Conservation (phyloP, 1,140 invertebrate species). For the Paramacrobiotus metropolitanus region DNA sequence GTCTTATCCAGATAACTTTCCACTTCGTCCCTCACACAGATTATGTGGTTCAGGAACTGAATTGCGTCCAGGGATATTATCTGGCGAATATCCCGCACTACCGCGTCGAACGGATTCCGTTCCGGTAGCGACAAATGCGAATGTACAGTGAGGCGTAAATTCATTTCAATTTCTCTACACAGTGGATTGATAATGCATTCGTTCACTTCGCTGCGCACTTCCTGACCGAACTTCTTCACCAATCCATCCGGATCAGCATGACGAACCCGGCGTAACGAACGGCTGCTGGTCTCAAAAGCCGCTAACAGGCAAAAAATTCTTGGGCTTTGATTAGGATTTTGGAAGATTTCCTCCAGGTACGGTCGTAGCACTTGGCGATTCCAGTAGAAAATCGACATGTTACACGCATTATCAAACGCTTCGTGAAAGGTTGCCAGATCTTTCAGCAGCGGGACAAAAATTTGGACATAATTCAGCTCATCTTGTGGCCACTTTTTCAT, state of each 20-base stretch:
- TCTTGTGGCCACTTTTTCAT: background rate
- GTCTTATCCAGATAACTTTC: constrained; percentile 80
- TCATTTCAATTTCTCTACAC: constrained; percentile 65
- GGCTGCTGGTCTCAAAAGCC: background rate
- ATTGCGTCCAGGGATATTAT: constrained; percentile 22
- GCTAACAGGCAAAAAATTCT: background rate
- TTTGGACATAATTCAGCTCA: background rate
- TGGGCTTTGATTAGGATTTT: background rate
- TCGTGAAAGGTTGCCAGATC: background rate
- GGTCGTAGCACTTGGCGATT: background rate
- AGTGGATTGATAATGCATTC: constrained; percentile 37
- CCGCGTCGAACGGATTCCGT: constrained; percentile 42
- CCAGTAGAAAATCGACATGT: background rate
- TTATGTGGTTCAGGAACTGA: background rate
- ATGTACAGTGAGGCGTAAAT: constrained; percentile 65
- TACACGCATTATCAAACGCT: background rate
- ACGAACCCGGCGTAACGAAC: background rate
- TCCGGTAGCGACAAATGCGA: constrained; percentile 62
- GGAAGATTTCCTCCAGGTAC: background rate
- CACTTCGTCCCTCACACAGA: constrained; percentile 30
- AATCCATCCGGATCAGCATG: background rate
- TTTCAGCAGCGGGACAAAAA: background rate
- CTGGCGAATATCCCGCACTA: constrained; percentile 26
- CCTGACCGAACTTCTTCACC: background rate
- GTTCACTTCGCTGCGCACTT: background rate